Base-by-base conservation (phyloP, 2,888 invertebrate species). In the Spodoptera littoralis region DNA sequence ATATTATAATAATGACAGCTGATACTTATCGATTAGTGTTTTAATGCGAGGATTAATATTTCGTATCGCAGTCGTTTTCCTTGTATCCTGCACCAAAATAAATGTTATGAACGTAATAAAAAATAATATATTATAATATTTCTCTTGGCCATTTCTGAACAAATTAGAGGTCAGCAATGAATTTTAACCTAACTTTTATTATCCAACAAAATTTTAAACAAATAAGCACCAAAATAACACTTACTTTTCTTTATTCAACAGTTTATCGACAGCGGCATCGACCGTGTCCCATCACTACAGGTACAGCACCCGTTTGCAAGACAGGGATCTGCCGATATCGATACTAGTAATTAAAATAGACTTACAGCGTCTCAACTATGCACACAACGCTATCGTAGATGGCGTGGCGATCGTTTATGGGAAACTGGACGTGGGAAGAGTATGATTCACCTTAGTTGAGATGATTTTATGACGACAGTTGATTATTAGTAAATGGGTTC, bases 271-370 rank as follows among this genome's bases (percentile, higher is more conserved):
- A 79, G 63, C 45, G 60, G 61, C 12, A 82, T 86, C 84, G 84
- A 84, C 67, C 68, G 49, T 44, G 59, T 72, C 83, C 72, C 89
- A 77, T 80, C 90, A 68, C 91, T 93, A 85, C 83, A 87, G 63
- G 90, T 91, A 90, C 88, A 88, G 90, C 89, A 89, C 90, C 89
- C 88, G 88, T 91, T 91, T 90, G 90, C 89, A 94, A 94, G 93
- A 91, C 92, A 89, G 90, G 94, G 92, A 93, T 94, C 93, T 91
- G 89, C 89, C 90, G 92, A 94, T 94, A 94, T 93, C 92, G 93
- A 90, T 84, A 87, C 84, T 85, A 86, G 93, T 94, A 94, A 94
- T 94, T 94, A 94, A 94, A 94, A 93, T 92, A 91, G 94, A 94
- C 92, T 92, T 93, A 93, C 92, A 92, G 92, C 91, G 88, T 86